phyloP scores from a whole-genome alignment of 2,797 vertebrate species.

The Lindbergichthys nudifrons region DNA sequence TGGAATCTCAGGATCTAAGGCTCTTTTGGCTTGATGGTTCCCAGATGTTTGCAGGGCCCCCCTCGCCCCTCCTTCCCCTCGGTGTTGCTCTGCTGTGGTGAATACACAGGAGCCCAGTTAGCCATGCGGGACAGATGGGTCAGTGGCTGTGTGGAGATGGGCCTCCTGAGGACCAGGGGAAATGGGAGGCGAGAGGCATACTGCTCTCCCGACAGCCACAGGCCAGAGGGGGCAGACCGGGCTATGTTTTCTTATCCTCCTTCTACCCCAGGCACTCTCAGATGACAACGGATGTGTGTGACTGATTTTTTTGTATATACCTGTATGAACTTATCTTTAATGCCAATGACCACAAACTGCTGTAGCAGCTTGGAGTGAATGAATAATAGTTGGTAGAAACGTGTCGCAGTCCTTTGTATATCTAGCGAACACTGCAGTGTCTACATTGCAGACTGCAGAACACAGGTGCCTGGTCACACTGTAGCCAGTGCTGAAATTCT shows the following conservation, averaged over 20 bases:
- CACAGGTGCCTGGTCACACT: conserved; percentile 66
- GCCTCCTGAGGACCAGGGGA: conserved; percentile 78
- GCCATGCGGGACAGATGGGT: conserved; percentile 79
- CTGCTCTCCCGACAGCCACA: conserved; percentile 65
- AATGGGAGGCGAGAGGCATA: conserved; percentile 76
- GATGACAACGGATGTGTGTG: conserved; percentile 6
- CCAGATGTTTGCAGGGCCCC: conserved; percentile 82
- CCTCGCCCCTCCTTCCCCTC: conserved; percentile 64
- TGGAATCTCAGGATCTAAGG: conserved; percentile 80
- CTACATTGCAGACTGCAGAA: conserved; percentile 40
- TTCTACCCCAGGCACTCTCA: conserved; percentile 25
- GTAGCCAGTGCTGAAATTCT: conserved; percentile 70
- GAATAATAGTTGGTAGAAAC: not conserved
- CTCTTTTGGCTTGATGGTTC: conserved; percentile 83
- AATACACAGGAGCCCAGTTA: conserved; percentile 83
- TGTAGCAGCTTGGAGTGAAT: not conserved
- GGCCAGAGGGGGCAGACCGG: conserved; percentile 67
- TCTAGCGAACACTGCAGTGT: conserved; percentile 9
- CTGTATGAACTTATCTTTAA: conserved; percentile 1
- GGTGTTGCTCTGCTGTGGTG: conserved; percentile 70
- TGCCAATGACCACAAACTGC: not conserved
- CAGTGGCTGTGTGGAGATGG: conserved; percentile 73
- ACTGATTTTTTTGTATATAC: not conserved
- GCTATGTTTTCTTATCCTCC: conserved; percentile 65
- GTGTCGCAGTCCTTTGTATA: conserved; percentile 2